Conservation (phyloP, 2,888 invertebrate species). For the Pandemis heparana region DNA sequence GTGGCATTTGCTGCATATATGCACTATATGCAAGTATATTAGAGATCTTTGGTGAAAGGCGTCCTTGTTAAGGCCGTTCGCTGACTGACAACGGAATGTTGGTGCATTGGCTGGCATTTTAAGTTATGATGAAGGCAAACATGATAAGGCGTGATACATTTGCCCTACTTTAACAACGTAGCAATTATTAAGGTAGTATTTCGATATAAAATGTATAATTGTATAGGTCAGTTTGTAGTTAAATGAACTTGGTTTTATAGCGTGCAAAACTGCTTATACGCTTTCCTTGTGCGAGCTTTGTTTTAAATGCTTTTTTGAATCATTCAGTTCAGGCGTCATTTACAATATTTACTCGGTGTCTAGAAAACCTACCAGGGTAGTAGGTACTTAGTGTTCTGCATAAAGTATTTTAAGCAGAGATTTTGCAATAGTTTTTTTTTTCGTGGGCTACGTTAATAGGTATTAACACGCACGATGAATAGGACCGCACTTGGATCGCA, state of each 20-base stretch:
- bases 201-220: background rate
- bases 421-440: too few species aligned
- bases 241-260: background rate
- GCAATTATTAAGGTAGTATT: conserved; percentile 5
- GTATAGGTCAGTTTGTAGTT: background rate
- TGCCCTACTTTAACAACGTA: conserved; percentile 19
- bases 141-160: conserved; percentile 28
- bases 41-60: conserved; percentile 38
- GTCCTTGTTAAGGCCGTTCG: conserved; percentile 41
- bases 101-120: conserved; percentile 32
- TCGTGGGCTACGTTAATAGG: too few species aligned
- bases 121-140: conserved; percentile 39
- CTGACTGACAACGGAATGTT: conserved; percentile 23
- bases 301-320: background rate
- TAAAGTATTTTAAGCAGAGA: too few species aligned
- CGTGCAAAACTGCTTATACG: background rate
- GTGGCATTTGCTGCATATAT: background rate
- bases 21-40: conserved; percentile 1
- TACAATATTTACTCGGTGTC: too few species aligned
- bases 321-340: too few species aligned
- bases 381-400: too few species aligned
- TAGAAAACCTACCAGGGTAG: too few species aligned
- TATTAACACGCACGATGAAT: too few species aligned
- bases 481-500: too few species aligned
- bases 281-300: background rate